Conservation (phyloP, 2,797 vertebrate genomes). For the Parotocinclus haroldoi region DNA sequence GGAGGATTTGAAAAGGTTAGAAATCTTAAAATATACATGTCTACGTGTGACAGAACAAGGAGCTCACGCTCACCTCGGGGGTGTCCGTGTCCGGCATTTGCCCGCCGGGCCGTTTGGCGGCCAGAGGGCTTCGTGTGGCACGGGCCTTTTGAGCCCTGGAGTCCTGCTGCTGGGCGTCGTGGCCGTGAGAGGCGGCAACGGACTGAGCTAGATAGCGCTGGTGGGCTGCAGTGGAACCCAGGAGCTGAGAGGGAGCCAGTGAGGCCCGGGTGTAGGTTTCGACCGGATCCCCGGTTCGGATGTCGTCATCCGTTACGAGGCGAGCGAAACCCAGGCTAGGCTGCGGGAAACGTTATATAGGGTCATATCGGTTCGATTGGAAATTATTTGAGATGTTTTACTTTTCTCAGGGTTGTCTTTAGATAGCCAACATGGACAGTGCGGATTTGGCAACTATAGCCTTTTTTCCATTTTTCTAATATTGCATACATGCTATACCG, state of each 20-base stretch:
- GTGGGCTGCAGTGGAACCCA: slow-evolving; percentile 59
- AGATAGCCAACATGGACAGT: too few species aligned
- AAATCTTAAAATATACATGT: too few species aligned
- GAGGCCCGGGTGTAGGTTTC: slow-evolving; percentile 86
- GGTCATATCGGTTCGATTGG: too few species aligned
- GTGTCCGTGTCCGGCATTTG: slow-evolving; percentile 67
- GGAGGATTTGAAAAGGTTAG: neutral
- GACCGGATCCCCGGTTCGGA: slow-evolving; percentile 81
- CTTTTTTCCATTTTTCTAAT: too few species aligned
- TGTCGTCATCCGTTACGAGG: slow-evolving; percentile 83
- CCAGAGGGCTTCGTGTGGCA: slow-evolving; percentile 50
- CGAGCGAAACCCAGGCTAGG: slow-evolving; percentile 43
- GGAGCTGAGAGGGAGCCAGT: slow-evolving; percentile 76
- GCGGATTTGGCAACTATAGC: too few species aligned
- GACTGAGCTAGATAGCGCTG: slow-evolving; percentile 53
- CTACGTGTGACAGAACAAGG: too few species aligned
- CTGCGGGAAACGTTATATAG: slow-evolving; percentile 48
- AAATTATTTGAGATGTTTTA: too few species aligned
- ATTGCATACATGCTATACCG: too few species aligned
- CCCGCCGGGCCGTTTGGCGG: slow-evolving; percentile 67
- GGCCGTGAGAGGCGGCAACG: neutral
- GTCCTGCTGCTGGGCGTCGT: slow-evolving; percentile 54
- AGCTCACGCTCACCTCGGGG: slow-evolving; percentile 74
- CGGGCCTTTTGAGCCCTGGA: slow-evolving; percentile 22
- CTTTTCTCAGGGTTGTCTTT: too few species aligned